Conservation (phyloP, 2,888 invertebrate genomes). For the Netelia melanura region DNA sequence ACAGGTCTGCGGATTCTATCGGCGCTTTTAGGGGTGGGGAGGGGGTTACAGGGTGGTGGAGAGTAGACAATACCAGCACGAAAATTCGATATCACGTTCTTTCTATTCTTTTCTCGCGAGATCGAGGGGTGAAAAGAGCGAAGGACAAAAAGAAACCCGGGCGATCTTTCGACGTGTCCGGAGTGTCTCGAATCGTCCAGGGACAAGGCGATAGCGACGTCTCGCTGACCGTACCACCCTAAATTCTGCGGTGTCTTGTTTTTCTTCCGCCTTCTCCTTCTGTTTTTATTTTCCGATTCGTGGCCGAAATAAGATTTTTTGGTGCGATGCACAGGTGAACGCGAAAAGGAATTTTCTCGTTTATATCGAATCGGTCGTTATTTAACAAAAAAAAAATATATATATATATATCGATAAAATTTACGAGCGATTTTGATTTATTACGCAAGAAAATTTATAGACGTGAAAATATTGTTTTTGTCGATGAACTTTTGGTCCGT, state of each 20-base stretch:
- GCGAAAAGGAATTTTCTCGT: background rate
- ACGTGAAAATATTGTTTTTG: no score
- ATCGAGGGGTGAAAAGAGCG: background rate
- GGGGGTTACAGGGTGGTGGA: background rate
- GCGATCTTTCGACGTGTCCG: constrained; percentile 29
- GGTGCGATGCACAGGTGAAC: background rate
- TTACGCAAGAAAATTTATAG: no score
- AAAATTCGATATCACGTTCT: constrained; percentile 51
- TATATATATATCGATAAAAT: no score
- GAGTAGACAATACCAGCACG: constrained; percentile 39
- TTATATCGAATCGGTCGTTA: no score
- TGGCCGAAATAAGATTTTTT: background rate
- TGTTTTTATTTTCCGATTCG: background rate
- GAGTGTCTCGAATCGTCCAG: constrained; percentile 21
- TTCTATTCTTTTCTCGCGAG: constrained; percentile 40
- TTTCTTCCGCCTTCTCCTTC: background rate
- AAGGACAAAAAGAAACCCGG: background rate
- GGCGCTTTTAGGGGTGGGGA: background rate
- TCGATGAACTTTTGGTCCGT: no score
- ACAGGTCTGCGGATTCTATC: constrained; percentile 66
- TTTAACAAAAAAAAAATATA: background rate
- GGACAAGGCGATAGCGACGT: constrained; percentile 23
- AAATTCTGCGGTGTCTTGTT: constrained; percentile 18
- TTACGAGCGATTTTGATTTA: no score
- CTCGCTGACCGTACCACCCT: constrained; percentile 10